Conservation (phyloP, 30 jellyfish, hydroid and myxozoan species). For the Sanderia malayensis region DNA sequence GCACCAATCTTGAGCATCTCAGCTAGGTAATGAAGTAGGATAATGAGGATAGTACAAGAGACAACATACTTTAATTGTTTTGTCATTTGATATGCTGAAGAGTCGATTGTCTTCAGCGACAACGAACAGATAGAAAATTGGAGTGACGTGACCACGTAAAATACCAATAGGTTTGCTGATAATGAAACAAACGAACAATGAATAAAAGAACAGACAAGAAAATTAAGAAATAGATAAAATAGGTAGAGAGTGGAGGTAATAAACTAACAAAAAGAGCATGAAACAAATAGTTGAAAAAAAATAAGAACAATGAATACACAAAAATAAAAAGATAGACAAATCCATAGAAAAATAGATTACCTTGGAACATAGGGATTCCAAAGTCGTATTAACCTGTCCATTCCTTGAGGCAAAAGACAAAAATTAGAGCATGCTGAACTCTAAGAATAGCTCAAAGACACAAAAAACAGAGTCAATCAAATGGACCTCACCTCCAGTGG, state of each 20-base stretch:
- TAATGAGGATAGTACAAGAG: neutral
- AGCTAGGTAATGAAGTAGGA: neutral
- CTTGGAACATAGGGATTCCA: slow-evolving; percentile 98
- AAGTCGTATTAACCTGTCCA: slow-evolving; percentile 86
- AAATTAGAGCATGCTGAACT: too few relatives aligned
- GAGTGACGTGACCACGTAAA: slow-evolving; percentile 96
- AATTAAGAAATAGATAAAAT: too few relatives aligned
- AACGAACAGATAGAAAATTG: slow-evolving; percentile 72
- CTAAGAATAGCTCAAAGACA: too few relatives aligned
- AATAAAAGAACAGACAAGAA: too few relatives aligned
- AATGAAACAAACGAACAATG: neutral
- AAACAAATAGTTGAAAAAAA: too few relatives aligned
- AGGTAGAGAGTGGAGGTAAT: too few relatives aligned
- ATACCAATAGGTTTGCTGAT: slow-evolving; percentile 91
- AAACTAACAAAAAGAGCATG: too few relatives aligned
- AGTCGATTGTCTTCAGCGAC: slow-evolving; percentile 85
- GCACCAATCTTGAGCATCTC: too few relatives aligned
- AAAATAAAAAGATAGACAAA: neutral
- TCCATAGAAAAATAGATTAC: slow-evolving; percentile 38
- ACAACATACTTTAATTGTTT: slow-evolving; percentile 71
- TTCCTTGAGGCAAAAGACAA: slow-evolving; percentile 56
- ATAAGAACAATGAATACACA: too few relatives aligned
- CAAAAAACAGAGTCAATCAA: too few relatives aligned
- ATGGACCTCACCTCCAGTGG: slow-evolving; percentile 83
- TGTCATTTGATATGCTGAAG: slow-evolving; percentile 93